These are phyloP conservation scores for Muscicapa striata DNA, from an alignment of 2,797 vertebrate species.

Conservation along the genomic window DNA sequence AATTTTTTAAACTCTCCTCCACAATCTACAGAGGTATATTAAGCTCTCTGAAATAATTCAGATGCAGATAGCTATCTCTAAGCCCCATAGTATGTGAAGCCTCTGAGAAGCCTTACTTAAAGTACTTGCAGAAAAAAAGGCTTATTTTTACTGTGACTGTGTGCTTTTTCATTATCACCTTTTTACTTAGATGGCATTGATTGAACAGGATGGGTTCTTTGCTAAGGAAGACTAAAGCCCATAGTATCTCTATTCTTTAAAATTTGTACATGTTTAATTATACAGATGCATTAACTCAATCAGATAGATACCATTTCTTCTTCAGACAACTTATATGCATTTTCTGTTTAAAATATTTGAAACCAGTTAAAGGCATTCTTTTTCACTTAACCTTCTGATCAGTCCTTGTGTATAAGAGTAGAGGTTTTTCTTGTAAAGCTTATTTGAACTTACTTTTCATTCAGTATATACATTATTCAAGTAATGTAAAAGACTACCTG, in stretches of 20 bases:
- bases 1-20: background rate
- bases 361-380: background rate
- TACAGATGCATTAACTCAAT: background rate
- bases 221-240: background rate
- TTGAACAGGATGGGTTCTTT: background rate
- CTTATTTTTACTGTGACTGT: background rate
- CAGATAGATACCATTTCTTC: background rate
- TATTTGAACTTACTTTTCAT: constrained; percentile 13
- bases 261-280: background rate
- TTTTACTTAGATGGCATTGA: background rate
- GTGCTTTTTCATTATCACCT: background rate
- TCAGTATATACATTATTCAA: constrained; percentile 45
- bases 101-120: background rate
- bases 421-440: background rate
- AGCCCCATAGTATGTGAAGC: background rate
- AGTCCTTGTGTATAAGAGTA: background rate
- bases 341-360: constrained; percentile 28
- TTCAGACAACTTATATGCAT: background rate
- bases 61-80: background rate
- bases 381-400: background rate
- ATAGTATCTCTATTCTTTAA: background rate
- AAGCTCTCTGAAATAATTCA: constrained; percentile 12
- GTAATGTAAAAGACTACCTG: background rate
- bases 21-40: background rate
- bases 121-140: background rate